phyloP scores from a whole-genome alignment of 2,113 vertebrate genomes.

The Takifugu bimaculatus region DNA sequence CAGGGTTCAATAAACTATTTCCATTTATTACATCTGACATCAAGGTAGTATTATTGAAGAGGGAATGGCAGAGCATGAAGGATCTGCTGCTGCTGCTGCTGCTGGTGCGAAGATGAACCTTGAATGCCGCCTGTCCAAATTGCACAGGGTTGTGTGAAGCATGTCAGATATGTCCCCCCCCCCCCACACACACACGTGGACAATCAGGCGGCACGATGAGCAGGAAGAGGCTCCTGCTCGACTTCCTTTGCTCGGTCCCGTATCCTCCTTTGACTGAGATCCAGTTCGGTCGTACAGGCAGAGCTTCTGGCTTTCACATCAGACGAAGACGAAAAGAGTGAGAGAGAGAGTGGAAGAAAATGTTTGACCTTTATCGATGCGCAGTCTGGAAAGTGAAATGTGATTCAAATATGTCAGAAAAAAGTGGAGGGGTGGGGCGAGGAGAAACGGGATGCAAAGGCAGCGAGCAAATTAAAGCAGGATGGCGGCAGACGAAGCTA shows the following conservation, averaged over 20 bases:
- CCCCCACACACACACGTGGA: background rate
- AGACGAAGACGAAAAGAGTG: constrained; percentile 21
- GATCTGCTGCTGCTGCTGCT: background rate
- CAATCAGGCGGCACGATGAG: constrained; percentile 17
- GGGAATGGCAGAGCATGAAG: no score
- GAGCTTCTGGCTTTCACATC: constrained; percentile 46
- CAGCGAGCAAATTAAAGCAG: constrained; percentile 46
- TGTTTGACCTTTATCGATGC: constrained; percentile 72
- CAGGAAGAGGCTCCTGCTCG: constrained; percentile 33
- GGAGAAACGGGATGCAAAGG: constrained; percentile 21
- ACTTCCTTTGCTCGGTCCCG: constrained; percentile 29
- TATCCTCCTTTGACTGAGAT: constrained; percentile 37
- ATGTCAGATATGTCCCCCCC: constrained; percentile 31
- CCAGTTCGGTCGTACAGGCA: constrained; percentile 44
- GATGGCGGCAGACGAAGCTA: constrained; percentile 29
- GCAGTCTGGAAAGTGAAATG: constrained; percentile 67
- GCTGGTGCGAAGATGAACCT: constrained; percentile 7
- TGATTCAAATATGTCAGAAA: constrained; percentile 56
- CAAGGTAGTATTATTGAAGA: no score
- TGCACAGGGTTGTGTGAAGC: constrained; percentile 7
- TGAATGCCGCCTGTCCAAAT: constrained; percentile 12
- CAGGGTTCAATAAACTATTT: background rate
- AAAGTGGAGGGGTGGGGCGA: constrained; percentile 21
- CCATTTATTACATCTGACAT: background rate
- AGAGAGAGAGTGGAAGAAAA: constrained; percentile 44